These are phyloP conservation scores for Crypturellus undulatus DNA, from an alignment of 2,113 vertebrate genomes.

Conservation along the genomic window DNA sequence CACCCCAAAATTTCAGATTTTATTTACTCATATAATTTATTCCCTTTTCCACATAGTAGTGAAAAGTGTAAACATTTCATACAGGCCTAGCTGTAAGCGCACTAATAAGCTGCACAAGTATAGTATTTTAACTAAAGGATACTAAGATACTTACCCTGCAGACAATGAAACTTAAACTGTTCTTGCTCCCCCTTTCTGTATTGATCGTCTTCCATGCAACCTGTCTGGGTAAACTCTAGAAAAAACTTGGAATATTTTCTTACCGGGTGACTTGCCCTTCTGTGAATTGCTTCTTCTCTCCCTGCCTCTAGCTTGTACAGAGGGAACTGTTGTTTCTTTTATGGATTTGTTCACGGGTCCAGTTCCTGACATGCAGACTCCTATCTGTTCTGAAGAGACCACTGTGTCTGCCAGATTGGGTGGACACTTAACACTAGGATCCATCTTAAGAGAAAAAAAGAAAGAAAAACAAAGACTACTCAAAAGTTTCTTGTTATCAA, in stretches of 20 bases:
- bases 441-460: slow-evolving; percentile 27
- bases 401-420: slow-evolving; percentile 12
- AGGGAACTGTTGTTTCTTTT: slow-evolving; percentile 34
- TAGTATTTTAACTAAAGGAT: background rate
- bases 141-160: background rate
- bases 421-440: slow-evolving; percentile 20
- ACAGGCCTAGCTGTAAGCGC: background rate
- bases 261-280: slow-evolving; percentile 60
- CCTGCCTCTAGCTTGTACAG: slow-evolving; percentile 44
- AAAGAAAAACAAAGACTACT: slow-evolving; percentile 14
- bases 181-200: background rate
- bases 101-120: background rate
- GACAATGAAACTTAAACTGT: background rate
- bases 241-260: slow-evolving; percentile 1
- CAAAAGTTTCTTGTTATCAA: slow-evolving; percentile 18
- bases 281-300: slow-evolving; percentile 59
- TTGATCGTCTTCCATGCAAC: background rate
- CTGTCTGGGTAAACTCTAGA: background rate
- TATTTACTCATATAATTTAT: background rate
- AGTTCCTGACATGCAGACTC: slow-evolving; percentile 61
- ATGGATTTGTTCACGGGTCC: slow-evolving; percentile 17
- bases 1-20: background rate
- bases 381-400: slow-evolving; percentile 65
- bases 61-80: background rate
- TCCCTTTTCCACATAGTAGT: background rate